Evolutionary conservation across 2,888 invertebrate species (phyloP), one percentile per base, ranked within the genome.

Genomic region (Octodonta nipae): DNA sequence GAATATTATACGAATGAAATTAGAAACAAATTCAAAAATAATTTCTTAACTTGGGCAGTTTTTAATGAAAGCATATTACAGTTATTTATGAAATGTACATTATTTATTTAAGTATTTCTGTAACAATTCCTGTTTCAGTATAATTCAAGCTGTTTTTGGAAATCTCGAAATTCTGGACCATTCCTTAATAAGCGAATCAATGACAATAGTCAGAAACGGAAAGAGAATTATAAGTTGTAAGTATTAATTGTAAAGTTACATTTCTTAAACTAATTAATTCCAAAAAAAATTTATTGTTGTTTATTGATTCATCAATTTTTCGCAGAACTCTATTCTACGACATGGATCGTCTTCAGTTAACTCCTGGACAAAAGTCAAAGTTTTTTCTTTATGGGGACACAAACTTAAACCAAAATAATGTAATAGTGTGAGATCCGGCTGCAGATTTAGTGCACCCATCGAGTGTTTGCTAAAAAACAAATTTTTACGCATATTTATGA

Each of bases 141-240:
- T 85, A 30, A 74, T 84, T 36, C 85, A 85, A 66, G 78, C 83
- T 1, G 63, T 72, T 5, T 66, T 85, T 15, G 82, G 82, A 2
- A 75, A 75, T 51, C 61, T 82, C 20, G 64, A 69, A 13, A 74
- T 84, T 29, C 61, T 66, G 2, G 80, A 83, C 45, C 71, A 75
- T 15, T 73, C 77, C 1, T 60, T 85, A 14, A 64, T 70, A 41
- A 77, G 78, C 54, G 86, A 86, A 54, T 69, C 75, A 3, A 60
- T 65, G 45, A 75, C 73, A 55, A 73, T 84, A 29, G 70, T 80
- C 61, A 63, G 76, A 45, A 70, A 70, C 34, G 78, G 75, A 3
- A 71, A 73, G 37, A 66, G 82, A 44, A 61, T 84, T 27, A 65
- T 74, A 40, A 77, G 73, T 65, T 82, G 84, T 78, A 61, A 64